Conservation (phyloP, 2,113 vertebrate genomes). For the Mesembrinibis cayennensis region DNA sequence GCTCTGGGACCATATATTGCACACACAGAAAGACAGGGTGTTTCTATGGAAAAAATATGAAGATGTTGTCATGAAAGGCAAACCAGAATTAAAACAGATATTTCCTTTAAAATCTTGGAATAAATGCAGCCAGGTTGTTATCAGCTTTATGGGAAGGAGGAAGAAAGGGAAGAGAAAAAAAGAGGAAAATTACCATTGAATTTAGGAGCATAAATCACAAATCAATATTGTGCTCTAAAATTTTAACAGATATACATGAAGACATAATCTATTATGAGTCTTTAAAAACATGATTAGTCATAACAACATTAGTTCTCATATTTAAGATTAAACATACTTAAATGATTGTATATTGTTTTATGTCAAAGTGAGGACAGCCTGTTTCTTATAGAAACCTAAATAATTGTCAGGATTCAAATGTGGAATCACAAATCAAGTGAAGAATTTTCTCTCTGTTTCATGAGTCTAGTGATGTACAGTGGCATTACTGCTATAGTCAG, state of each 20-base stretch:
- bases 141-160: not conserved
- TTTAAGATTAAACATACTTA: not conserved
- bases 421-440: not conserved
- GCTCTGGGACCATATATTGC: not conserved
- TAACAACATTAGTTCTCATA: not conserved
- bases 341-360: not conserved
- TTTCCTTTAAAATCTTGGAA: not conserved
- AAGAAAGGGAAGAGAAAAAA: not conserved
- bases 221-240: not conserved
- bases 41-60: not conserved
- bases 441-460: not conserved
- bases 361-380: not conserved
- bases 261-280: not conserved
- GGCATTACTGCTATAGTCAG: not conserved
- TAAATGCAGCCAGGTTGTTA: not conserved
- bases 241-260: not conserved
- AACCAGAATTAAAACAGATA: not conserved
- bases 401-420: not conserved
- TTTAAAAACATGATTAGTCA: not conserved
- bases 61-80: not conserved
- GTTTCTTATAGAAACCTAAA: not conserved
- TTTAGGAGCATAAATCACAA: not conserved
- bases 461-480: not conserved
- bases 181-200: not conserved
- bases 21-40: not conserved